phyloP scores from a whole-genome alignment of 53 echinoderm and acorn worm species.

The Echinometra lucunter region DNA sequence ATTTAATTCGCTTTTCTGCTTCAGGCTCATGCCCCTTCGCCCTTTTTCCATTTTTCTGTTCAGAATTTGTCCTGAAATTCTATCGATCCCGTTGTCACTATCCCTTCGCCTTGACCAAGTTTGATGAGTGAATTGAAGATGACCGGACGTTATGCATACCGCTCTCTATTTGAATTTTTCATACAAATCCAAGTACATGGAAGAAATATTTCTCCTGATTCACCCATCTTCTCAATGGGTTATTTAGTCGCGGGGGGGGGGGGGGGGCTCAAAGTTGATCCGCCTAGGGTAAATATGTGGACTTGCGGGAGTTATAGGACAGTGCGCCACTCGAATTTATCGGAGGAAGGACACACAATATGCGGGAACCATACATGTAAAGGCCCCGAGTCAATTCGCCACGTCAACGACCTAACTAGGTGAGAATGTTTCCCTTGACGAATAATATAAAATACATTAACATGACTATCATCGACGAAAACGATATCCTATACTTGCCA shows the following conservation, averaged over 20 bases:
- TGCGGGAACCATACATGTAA: not conserved
- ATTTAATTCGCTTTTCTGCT: not conserved
- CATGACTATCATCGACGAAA: not conserved
- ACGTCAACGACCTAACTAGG: not conserved
- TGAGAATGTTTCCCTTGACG: not conserved
- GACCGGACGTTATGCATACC: not conserved
- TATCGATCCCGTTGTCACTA: not conserved
- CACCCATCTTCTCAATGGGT: not conserved
- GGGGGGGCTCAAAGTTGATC: no score
- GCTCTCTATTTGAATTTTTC: not conserved
- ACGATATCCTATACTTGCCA: not conserved
- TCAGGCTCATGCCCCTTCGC: not conserved
- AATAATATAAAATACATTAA: not conserved
- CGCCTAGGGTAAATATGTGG: no score
- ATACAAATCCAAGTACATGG: not conserved
- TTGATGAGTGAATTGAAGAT: not conserved
- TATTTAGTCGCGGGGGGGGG: not conserved
- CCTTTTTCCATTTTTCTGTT: not conserved
- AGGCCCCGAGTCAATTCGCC: not conserved
- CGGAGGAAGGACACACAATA: no score
- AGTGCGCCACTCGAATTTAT: no score
- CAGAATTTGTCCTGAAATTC: not conserved
- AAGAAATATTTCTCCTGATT: not conserved
- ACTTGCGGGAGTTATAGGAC: no score
- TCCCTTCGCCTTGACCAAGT: not conserved